Percentiles rank a stretch among this genome's conserved stretches.
Conservation (phyloP, 2,888 invertebrate genomes). For the Pegoplata infirma region DNA sequence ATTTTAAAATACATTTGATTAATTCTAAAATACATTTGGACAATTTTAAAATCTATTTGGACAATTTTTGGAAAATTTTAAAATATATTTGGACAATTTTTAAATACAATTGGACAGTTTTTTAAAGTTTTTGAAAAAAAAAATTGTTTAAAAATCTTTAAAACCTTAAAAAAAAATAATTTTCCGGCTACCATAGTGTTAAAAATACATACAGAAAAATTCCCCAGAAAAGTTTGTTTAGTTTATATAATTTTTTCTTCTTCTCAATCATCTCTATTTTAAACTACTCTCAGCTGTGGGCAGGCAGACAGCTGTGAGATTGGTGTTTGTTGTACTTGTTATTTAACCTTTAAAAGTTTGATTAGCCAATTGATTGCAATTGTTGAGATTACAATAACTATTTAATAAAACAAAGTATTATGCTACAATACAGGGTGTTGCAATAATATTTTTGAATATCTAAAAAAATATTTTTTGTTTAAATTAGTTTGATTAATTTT, state of each 20-base stretch:
- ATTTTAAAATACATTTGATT: too few species aligned
- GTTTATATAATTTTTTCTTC: background rate
- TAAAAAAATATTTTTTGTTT: too few species aligned
- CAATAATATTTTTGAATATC: background rate
- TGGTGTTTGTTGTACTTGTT: background rate
- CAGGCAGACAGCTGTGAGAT: background rate
- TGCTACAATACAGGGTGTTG: slow-evolving; percentile 4
- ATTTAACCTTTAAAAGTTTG: slow-evolving; percentile 35
- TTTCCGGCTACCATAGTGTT: too few species aligned
- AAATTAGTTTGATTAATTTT: too few species aligned
- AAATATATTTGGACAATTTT: too few species aligned
- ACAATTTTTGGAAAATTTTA: too few species aligned
- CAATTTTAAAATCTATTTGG: too few species aligned
- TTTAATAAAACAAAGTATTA: slow-evolving; percentile 11
- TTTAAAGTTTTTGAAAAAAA: too few species aligned
- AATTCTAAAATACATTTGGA: too few species aligned
- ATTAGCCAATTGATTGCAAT: slow-evolving; percentile 27
- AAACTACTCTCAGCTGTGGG: background rate
- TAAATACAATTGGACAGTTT: too few species aligned
- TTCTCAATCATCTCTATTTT: background rate
- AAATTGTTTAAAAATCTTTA: too few species aligned
- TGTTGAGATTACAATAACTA: slow-evolving; percentile 30
- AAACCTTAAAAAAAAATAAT: too few species aligned
- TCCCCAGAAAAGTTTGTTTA: background rate
- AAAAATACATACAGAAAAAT: background rate